phyloP scores from a whole-genome alignment of 2,113 vertebrate genomes.

The Hippocampus zosterae region DNA sequence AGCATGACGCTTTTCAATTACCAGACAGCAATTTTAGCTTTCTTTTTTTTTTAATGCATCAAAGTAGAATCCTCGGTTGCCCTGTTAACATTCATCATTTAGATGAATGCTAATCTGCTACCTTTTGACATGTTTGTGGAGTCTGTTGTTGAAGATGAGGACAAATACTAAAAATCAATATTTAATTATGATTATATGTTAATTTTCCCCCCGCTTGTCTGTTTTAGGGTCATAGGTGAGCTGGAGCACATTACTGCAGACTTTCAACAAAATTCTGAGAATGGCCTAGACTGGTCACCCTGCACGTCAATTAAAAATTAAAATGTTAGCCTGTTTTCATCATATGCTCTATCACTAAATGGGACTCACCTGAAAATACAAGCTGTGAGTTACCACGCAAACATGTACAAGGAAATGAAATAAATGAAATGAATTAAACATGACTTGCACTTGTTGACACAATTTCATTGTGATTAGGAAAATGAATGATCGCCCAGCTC shows the following conservation, averaged over 20 bases:
- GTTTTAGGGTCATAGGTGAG: neutral
- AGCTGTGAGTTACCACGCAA: neutral
- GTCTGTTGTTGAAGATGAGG: neutral
- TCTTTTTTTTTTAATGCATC: neutral
- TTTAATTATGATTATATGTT: too few species aligned
- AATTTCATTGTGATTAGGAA: constrained; percentile 20
- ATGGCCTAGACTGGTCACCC: neutral
- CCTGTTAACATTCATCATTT: constrained; percentile 1
- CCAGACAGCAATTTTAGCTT: neutral
- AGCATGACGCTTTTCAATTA: neutral
- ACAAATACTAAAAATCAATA: too few species aligned
- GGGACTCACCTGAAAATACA: neutral
- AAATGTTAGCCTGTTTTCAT: neutral
- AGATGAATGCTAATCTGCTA: neutral
- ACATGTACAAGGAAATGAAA: constrained; percentile 5
- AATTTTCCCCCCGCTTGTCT: too few species aligned
- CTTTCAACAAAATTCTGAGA: neutral
- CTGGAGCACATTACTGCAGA: neutral
- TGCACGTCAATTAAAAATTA: neutral
- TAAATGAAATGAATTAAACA: constrained; percentile 3
- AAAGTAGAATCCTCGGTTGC: neutral
- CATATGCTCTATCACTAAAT: neutral
- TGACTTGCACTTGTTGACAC: constrained; percentile 8
- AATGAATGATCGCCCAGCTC: constrained; percentile 29
- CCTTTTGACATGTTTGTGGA: neutral